These are phyloP conservation scores for Drosophila aff. DNA, from an alignment of 1,140 invertebrate genomes.

Conservation along the genomic window DNA sequence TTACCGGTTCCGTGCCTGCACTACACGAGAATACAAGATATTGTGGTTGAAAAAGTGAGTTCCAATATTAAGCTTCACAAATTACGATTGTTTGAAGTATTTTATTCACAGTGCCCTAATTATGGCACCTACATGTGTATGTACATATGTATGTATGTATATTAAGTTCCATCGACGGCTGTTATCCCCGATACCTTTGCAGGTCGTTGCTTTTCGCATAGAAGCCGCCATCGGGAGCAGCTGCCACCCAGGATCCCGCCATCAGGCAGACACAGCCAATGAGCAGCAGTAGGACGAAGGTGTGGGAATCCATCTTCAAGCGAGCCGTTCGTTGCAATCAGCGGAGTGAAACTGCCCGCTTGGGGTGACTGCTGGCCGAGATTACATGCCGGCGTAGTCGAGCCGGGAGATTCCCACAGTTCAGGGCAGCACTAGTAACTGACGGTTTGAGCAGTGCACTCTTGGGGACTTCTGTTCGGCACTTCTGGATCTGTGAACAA, in stretches of 20 bases:
- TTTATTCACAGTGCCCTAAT: constrained; percentile 10
- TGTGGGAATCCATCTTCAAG: constrained; percentile 29
- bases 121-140: background rate
- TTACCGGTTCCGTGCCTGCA: too few relatives aligned
- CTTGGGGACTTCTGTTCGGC: too few relatives aligned
- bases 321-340: constrained; percentile 21
- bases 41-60: too few relatives aligned
- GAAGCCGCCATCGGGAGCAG: constrained; percentile 42
- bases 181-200: constrained; percentile 35
- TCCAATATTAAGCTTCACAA: background rate
- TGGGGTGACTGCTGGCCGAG: background rate
- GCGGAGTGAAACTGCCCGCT: constrained; percentile 29
- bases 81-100: constrained; percentile 20
- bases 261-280: constrained; percentile 22
- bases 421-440: constrained; percentile 14
- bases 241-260: constrained; percentile 8
- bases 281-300: constrained; percentile 26
- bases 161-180: too few relatives aligned
- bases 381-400: constrained; percentile 51
- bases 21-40: too few relatives aligned
- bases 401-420: constrained; percentile 62
- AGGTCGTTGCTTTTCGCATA: constrained; percentile 45
- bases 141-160: background rate
- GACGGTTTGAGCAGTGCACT: too few relatives aligned
- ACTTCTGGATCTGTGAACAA: too few relatives aligned